Conservation (phyloP, 2,797 vertebrate species). For the Podargus strigoides region DNA sequence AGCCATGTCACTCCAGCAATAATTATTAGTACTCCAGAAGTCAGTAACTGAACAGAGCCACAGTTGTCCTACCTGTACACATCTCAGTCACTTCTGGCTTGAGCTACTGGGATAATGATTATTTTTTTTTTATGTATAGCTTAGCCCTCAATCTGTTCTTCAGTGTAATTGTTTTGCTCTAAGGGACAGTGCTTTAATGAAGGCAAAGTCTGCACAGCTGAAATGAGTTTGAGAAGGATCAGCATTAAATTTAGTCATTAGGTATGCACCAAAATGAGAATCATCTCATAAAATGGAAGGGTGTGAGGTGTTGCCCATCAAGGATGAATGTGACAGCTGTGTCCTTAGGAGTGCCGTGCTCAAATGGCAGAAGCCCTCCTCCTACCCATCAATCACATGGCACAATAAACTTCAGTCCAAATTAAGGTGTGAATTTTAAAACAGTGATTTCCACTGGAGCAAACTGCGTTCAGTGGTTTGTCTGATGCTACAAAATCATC, state of each 20-base stretch:
- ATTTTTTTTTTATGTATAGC: not conserved
- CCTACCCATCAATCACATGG: not conserved
- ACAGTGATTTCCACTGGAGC: not conserved
- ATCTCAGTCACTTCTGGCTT: not conserved
- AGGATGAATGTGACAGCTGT: not conserved
- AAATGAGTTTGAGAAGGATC: not conserved
- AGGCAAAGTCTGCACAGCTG: not conserved
- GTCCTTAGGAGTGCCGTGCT: not conserved
- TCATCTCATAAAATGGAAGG: not conserved
- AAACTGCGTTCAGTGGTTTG: not conserved
- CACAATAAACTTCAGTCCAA: not conserved
- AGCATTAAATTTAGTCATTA: not conserved
- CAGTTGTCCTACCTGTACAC: not conserved
- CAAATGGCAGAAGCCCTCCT: not conserved
- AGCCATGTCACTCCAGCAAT: not conserved
- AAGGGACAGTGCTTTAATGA: not conserved
- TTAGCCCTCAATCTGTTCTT: not conserved
- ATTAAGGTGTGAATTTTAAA: not conserved
- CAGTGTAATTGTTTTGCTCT: not conserved
- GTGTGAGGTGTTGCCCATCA: not conserved
- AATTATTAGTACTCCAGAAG: not conserved
- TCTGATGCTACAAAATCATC: not conserved
- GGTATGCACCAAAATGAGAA: not conserved
- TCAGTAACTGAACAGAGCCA: not conserved
- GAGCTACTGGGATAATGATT: not conserved